These are phyloP conservation scores for Sternotherus odoratus DNA, from an alignment of 2,797 vertebrate genomes.

Conservation along the genomic window DNA sequence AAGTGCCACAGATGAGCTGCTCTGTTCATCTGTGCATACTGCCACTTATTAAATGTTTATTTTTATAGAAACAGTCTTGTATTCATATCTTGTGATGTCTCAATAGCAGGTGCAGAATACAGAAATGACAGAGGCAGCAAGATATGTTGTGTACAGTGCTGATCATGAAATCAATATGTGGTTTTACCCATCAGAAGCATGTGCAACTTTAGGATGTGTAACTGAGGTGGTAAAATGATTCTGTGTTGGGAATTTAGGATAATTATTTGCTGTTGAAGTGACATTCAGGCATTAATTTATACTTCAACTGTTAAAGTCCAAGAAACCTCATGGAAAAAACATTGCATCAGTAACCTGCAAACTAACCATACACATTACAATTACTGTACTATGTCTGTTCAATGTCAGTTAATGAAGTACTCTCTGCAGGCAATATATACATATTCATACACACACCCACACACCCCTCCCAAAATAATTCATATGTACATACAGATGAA, in stretches of 20 bases:
- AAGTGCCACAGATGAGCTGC: background rate
- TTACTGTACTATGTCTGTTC: background rate
- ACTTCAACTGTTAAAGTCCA: background rate
- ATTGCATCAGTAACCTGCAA: conserved; percentile 1
- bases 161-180: background rate
- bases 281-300: conserved; percentile 14
- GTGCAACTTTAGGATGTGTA: background rate
- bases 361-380: background rate
- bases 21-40: background rate
- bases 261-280: background rate
- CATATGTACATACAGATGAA: background rate
- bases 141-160: background rate
- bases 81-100: background rate
- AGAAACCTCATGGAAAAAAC: background rate
- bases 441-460: background rate
- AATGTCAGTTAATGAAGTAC: background rate
- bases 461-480: background rate
- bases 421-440: background rate
- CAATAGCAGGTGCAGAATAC: background rate
- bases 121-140: background rate
- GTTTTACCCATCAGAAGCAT: background rate
- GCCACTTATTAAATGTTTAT: background rate
- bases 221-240: background rate
- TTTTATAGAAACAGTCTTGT: background rate
- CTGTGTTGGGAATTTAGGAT: background rate